Evolutionary conservation across 2,113 vertebrate genomes (phyloP).

Genomic region (Ammodytes marinus): DNA sequence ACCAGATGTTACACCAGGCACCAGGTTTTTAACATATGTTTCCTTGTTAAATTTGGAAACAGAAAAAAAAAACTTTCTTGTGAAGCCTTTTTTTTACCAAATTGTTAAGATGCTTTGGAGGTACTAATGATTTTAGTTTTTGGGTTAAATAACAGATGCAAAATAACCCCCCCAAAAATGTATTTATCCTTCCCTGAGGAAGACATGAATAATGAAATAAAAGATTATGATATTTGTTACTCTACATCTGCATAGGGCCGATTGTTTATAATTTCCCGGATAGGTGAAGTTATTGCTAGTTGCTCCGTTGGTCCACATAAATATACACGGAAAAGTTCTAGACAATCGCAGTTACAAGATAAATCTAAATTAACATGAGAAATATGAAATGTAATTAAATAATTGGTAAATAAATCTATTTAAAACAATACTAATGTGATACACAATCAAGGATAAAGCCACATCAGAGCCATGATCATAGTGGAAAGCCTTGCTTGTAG

Average conservation of each 20-base stretch:
- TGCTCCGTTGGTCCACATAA: too few relatives aligned
- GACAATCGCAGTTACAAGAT: too few relatives aligned
- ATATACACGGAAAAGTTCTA: too few relatives aligned
- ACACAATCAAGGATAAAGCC: not conserved
- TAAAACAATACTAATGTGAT: not conserved
- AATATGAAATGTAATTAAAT: not conserved
- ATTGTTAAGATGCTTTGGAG: conserved; percentile 45
- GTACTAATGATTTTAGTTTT: conserved; percentile 8
- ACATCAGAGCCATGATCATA: not conserved
- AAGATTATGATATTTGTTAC: not conserved
- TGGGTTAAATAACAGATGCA: not conserved
- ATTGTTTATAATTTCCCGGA: not conserved
- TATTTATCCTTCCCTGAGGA: not conserved
- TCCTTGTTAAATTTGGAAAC: not conserved
- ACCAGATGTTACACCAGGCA: conserved; percentile 23
- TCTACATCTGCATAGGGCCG: not conserved
- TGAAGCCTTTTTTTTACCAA: not conserved
- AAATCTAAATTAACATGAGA: not conserved
- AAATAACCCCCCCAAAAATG: not conserved
- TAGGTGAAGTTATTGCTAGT: too few relatives aligned
- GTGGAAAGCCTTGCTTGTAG: not conserved
- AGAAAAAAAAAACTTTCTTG: not conserved
- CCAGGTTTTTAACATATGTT: conserved; percentile 7
- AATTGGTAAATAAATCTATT: not conserved
- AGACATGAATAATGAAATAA: not conserved